These are phyloP conservation scores for Drosophila anomalipes DNA, from an alignment of 2,888 invertebrate genomes.

Conservation along the genomic window DNA sequence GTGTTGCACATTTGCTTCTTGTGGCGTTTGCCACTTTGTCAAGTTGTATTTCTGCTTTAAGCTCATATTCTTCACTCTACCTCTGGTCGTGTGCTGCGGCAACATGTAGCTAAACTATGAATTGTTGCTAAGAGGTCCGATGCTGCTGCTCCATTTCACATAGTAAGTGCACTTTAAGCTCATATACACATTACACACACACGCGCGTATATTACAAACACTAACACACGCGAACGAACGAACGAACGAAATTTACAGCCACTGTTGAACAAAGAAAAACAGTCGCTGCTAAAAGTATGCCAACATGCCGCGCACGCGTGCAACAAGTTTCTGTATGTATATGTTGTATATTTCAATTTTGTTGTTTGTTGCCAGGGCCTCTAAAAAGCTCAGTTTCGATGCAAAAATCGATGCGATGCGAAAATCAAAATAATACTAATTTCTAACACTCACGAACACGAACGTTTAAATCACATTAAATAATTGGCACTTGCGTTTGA, in stretches of 20 bases:
- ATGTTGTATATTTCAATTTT: not conserved
- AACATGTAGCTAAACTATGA: conserved; percentile 52
- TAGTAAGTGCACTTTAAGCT: conserved; percentile 50
- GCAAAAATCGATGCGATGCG: not conserved
- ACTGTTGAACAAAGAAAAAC: conserved; percentile 73
- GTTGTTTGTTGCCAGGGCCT: conserved; percentile 21
- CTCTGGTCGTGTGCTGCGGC: conserved; percentile 45
- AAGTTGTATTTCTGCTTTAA: conserved; percentile 13
- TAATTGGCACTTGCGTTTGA: conserved; percentile 13
- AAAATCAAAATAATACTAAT: conserved; percentile 1
- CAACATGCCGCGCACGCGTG: conserved; percentile 66
- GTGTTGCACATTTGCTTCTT: conserved; percentile 32
- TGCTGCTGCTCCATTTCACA: conserved; percentile 60
- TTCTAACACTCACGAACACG: conserved; percentile 14
- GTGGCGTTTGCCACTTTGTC: conserved; percentile 21
- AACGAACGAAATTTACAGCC: conserved; percentile 35
- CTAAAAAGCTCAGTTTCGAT: conserved; percentile 16
- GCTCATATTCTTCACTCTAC: conserved; percentile 34
- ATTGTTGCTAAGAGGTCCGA: conserved; percentile 37
- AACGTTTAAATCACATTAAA: conserved; percentile 17
- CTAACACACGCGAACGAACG: conserved; percentile 7
- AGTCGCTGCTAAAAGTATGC: conserved; percentile 70
- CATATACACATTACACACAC: conserved; percentile 25
- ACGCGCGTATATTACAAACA: conserved; percentile 11
- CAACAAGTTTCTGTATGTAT: conserved; percentile 56